Evolutionary conservation across 2,797 vertebrate species (phyloP).

Genomic region (Tachyglossus aculeatus): DNA sequence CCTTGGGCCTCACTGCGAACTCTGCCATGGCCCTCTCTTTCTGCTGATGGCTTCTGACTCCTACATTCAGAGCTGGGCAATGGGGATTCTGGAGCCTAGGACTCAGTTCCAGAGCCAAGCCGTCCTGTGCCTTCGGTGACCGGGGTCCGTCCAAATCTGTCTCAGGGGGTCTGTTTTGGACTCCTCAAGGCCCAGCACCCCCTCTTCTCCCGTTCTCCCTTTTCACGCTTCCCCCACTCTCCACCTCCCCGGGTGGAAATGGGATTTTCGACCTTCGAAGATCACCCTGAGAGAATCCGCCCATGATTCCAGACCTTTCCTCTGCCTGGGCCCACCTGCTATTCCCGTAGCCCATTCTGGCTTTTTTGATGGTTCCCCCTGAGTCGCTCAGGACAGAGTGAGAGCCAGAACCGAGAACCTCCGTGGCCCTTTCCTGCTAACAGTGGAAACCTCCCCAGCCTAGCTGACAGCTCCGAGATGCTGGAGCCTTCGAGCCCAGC

Average conservation of each 20-base stretch:
- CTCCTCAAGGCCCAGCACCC: background rate
- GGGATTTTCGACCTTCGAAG: too few species aligned
- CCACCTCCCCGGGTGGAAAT: background rate
- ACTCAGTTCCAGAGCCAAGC: background rate
- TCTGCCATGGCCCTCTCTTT: background rate
- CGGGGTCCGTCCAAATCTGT: background rate
- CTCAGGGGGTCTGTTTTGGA: background rate
- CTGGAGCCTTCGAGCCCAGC: too few species aligned
- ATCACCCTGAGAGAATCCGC: too few species aligned
- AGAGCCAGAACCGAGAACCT: too few species aligned
- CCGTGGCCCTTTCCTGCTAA: too few species aligned
- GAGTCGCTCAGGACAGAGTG: too few species aligned
- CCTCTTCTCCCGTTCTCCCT: background rate
- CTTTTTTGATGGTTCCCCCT: too few species aligned
- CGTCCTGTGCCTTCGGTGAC: background rate
- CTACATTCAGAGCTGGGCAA: background rate
- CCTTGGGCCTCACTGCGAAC: background rate
- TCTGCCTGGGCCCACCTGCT: background rate
- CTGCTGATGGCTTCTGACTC: too few species aligned
- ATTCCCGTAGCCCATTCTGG: too few species aligned
- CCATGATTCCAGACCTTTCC: background rate
- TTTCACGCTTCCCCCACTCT: background rate
- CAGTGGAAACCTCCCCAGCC: too few species aligned
- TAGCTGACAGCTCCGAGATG: too few species aligned
- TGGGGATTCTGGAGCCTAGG: background rate